Evolutionary conservation across 1,140 invertebrate genomes (phyloP).

Genomic region (Liolophura sinensis): DNA sequence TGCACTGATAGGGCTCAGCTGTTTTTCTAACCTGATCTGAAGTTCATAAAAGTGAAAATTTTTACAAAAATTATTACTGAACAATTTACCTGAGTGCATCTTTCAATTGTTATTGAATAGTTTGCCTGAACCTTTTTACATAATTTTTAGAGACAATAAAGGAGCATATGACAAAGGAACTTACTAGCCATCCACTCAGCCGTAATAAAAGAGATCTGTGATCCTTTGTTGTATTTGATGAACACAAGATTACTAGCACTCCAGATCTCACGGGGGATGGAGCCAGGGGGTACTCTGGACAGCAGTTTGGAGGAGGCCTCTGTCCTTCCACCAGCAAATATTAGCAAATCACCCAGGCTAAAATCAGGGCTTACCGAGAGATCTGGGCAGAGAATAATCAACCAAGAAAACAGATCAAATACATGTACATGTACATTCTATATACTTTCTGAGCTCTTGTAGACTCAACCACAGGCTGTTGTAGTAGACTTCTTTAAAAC

Average conservation of each 20-base stretch:
- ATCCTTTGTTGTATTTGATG: constrained; percentile 93
- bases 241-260: constrained; percentile 98
- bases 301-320: constrained; percentile 91
- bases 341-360: constrained; percentile 93
- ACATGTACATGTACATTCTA: not conserved
- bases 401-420: not conserved
- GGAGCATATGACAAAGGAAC: not conserved
- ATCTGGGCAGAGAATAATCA: constrained; percentile 68
- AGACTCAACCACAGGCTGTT: not conserved
- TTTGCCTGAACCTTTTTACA: too few relatives aligned
- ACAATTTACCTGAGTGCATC: not conserved
- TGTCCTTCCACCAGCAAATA: constrained; percentile 90
- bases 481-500: not conserved
- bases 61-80: not conserved
- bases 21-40: too few relatives aligned
- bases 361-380: constrained; percentile 96
- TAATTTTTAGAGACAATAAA: constrained; percentile 1
- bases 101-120: too few relatives aligned
- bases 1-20: too few relatives aligned
- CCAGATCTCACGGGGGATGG: constrained; percentile 79
- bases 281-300: constrained; percentile 81
- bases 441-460: not conserved
- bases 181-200: not conserved
- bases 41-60: too few relatives aligned
- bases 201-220: constrained; percentile 34